Base-by-base conservation (phyloP, 2,113 vertebrate species). In the Bettongia penicillata region DNA sequence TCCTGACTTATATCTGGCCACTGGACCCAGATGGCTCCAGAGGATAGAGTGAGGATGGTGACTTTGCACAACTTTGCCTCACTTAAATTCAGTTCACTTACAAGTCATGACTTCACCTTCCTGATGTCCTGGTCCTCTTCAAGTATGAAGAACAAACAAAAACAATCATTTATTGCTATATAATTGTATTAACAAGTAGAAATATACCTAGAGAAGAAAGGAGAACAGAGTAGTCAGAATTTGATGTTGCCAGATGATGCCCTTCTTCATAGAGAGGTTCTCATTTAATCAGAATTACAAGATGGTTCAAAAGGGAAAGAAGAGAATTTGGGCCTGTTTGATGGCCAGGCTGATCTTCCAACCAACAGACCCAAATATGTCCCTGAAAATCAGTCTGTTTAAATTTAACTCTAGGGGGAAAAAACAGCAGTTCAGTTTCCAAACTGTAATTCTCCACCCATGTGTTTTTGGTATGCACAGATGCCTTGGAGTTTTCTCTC, bases 401-500 rank as follows among this genome's bases (percentile, higher is more conserved):
- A 97, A 94, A 97, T 97, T 96, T 98, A 96, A 96, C 97, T 97
- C 90, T 28, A 91, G 93, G 68, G 94, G 91, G 95, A 89, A 61
- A 91, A 93, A 95, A 96, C 94, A 97, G 98, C 97, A 96, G 89
- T 95, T 98, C 89, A 97, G 92, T 95, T 97, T 98, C 97, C 97
- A 97, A 97, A 95, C 96, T 96, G 96, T 97, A 98, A 97, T 96
- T 97, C 97, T 98, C 97, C 98, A 97, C 95, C 96, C 77, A 47
- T 22, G 24, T 84, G 95, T 93, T 93, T 97, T 97, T 97, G 98
- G 97, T 96, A 97, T 96, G 97, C 93, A 96, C 97, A 97, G 93
- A 94, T 28, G 90, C 98, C 97, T 98, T 91, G 48, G 97, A 96
- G 14, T 98, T 98, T 98, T 97, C 97, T 90, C 97, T 98, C 91